Evolutionary conservation across 2,888 invertebrate species (phyloP), one percentile per base, ranked within the genome.

Genomic region (Pristionchus exspectatus): DNA sequence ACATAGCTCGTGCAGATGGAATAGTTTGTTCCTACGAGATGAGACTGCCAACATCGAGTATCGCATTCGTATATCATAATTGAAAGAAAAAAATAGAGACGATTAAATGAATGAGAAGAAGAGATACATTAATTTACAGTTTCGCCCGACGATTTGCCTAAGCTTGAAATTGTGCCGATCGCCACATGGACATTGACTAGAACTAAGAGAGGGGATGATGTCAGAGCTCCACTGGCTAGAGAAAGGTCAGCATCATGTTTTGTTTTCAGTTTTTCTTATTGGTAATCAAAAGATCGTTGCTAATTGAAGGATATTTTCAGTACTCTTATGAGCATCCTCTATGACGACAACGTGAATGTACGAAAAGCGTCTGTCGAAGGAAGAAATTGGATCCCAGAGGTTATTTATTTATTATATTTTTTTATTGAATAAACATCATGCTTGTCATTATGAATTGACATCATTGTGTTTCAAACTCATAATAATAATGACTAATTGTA

Each of bases 1-100:
- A 91, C 33, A 88, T 92, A n/a, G 90, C 91, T 24, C 91, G 91
- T 33, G 91, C 90, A 3, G 92, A 91, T 88, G 91, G 90, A 59
- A 38, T 85, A 14, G 85, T 85, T n/a, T 81, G 88, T 63, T 77
- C 88, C 3, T 88, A 88, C 33, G 88, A 81, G 24, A 33, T 88
- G 88, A 88, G 81, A 81, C 44, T 88, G 0, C 81, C 56, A n/a
- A 77, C n/a, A 16, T 44, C 72, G 0, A 21, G 87, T 87, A 16
- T 1, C 54, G 18, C 2, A 14, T 56, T n/a, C 21, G 24, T 38
- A 50, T 84, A 10, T 56, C n/a, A 27, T 50, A 50, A 50, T 83
- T 54, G 4, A 50, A 44, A 81, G n/a, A 72, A 69, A 69, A 9
- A 14, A 69, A 69, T n/a, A 69, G 21, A 59, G 4, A 24, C 16